These are phyloP conservation scores for Xylota sylvarum DNA, from an alignment of 2,888 invertebrate species.

Conservation along the genomic window DNA sequence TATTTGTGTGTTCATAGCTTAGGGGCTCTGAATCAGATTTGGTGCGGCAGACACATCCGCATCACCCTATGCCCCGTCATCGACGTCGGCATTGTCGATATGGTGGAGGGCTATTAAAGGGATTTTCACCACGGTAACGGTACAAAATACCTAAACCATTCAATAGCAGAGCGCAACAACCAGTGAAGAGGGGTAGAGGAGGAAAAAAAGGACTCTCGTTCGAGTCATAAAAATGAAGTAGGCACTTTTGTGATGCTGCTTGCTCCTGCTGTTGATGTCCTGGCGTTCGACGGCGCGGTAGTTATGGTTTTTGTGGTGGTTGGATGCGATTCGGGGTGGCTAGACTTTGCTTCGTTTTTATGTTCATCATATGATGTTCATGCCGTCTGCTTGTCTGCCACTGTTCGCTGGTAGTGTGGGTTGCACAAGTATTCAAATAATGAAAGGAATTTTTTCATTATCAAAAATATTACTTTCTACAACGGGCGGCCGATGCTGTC, in stretches of 20 bases:
- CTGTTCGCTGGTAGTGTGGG: constrained; percentile 3
- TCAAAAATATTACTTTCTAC: constrained; percentile 72
- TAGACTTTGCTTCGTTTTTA: constrained; percentile 55
- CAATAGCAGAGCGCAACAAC: constrained; percentile 46
- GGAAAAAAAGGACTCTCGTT: constrained; percentile 51
- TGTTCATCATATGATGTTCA: constrained; percentile 29
- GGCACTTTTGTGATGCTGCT: constrained; percentile 68
- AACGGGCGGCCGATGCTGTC: constrained; percentile 13
- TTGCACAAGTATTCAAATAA: constrained; percentile 76
- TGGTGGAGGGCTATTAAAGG: constrained; percentile 70
- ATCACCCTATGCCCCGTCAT: constrained; percentile 43
- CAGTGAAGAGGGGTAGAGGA: neutral
- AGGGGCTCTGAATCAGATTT: constrained; percentile 56
- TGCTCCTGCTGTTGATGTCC: constrained; percentile 57
- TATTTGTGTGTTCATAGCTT: constrained; percentile 54
- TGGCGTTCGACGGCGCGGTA: constrained; percentile 44
- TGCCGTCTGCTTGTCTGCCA: constrained; percentile 43
- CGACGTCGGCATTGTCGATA: constrained; percentile 52
- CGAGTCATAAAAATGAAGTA: constrained; percentile 74
- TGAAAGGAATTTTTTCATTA: constrained; percentile 78
- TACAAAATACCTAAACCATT: constrained; percentile 61
- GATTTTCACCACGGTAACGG: constrained; percentile 77
- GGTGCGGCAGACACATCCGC: constrained; percentile 59
- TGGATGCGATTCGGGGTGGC: constrained; percentile 57
- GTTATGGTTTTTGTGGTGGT: constrained; percentile 51